Evolutionary conservation across 2,888 invertebrate genomes (phyloP).

Genomic region (Pyrrhosoma nymphula): DNA sequence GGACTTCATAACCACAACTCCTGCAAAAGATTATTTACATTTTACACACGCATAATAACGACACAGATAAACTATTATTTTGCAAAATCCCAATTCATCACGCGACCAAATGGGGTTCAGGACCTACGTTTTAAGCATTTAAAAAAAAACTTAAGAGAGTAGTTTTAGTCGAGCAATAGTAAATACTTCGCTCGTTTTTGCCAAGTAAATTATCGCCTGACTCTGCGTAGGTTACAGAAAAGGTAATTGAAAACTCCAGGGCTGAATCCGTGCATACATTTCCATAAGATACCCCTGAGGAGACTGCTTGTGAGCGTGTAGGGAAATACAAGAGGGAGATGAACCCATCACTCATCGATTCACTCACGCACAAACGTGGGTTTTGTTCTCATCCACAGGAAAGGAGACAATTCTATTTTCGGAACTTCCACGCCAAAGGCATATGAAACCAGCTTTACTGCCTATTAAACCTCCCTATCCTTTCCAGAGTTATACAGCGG

Average conservation of each 20-base stretch:
- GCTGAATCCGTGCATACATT: neutral
- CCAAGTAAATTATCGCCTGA: too few species aligned
- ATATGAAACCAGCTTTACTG: constrained; percentile 32
- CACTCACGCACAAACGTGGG: neutral
- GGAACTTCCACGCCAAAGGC: neutral
- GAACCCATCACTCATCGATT: neutral
- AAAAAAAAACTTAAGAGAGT: too few species aligned
- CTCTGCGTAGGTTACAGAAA: too few species aligned
- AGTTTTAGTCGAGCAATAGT: too few species aligned
- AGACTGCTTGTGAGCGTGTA: neutral
- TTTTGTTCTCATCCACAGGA: neutral
- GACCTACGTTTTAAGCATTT: too few species aligned
- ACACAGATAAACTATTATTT: too few species aligned
- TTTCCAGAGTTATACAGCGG: neutral
- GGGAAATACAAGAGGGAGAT: neutral
- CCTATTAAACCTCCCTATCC: neutral
- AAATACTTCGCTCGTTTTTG: too few species aligned
- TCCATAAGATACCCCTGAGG: neutral
- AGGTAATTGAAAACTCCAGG: neutral
- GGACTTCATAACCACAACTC: too few species aligned
- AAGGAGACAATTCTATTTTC: neutral
- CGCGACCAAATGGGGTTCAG: too few species aligned
- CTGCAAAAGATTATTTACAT: too few species aligned
- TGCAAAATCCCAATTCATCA: too few species aligned
- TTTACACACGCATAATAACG: too few species aligned